Conservation (phyloP, 1,140 invertebrate genomes). For the Aphelenchoides avenae region DNA sequence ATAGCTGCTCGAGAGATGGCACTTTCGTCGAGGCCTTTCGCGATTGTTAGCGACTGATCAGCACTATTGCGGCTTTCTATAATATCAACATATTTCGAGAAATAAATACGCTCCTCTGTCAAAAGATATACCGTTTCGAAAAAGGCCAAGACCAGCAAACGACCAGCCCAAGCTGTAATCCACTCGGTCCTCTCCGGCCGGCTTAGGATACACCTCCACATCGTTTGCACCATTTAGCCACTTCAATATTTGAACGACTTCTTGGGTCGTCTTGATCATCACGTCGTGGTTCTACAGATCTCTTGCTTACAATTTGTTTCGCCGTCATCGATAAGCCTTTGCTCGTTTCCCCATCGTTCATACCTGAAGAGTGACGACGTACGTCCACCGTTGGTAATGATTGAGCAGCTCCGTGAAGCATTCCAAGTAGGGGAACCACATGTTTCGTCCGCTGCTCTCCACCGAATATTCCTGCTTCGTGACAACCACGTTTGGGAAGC, state of each 20-base stretch:
- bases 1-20: too few species aligned
- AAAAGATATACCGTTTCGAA: slow-evolving; percentile 38
- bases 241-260: slow-evolving; percentile 38
- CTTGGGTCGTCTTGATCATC: slow-evolving; percentile 32
- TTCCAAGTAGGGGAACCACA: slow-evolving; percentile 18
- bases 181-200: background rate
- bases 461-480: too few species aligned
- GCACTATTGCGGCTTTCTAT: too few species aligned
- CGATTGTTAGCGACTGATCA: too few species aligned
- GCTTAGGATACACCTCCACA: slow-evolving; percentile 39
- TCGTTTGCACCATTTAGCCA: slow-evolving; percentile 50
- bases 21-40: too few species aligned
- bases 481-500: slow-evolving; percentile 37
- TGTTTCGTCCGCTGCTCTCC: too few species aligned
- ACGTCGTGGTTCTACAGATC: slow-evolving; percentile 47
- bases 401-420: background rate
- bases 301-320: too few species aligned
- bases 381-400: too few species aligned
- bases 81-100: too few species aligned
- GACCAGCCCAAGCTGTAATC: slow-evolving; percentile 18
- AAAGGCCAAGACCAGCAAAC: slow-evolving; percentile 29
- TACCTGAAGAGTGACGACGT: background rate
- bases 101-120: too few species aligned
- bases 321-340: too few species aligned
- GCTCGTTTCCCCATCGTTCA: too few species aligned